These are phyloP conservation scores for Drosophila borborema DNA, from an alignment of 2,888 invertebrate species.

Conservation along the genomic window DNA sequence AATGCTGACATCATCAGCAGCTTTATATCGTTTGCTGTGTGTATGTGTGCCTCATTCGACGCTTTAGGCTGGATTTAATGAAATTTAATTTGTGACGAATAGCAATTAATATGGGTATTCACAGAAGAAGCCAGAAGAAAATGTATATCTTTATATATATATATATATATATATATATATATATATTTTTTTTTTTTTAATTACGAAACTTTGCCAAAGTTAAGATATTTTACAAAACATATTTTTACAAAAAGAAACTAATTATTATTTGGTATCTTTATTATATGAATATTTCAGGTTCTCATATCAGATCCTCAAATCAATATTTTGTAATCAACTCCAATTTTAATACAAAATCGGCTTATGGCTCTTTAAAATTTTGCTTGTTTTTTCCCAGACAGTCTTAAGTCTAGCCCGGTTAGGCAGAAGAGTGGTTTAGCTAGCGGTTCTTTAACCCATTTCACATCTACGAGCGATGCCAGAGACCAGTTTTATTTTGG, in stretches of 20 bases:
- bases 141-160: too few species aligned
- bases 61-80: conserved; percentile 19
- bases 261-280: background rate
- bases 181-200: background rate
- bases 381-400: conserved; percentile 8
- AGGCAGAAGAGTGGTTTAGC: conserved; percentile 17
- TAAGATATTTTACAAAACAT: background rate
- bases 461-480: conserved; percentile 13
- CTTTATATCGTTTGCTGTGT: background rate
- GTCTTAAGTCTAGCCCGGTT: background rate
- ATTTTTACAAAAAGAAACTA: background rate
- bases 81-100: conserved; percentile 27
- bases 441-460: conserved; percentile 53
- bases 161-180: background rate
- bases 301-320: background rate
- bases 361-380: conserved; percentile 7
- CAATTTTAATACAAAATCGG: background rate
- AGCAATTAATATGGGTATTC: conserved; percentile 6
- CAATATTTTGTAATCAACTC: background rate
- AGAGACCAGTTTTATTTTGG: conserved; percentile 44
- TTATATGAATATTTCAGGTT: background rate
- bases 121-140: background rate
- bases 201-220: background rate
- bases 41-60: conserved; percentile 4
- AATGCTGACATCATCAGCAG: conserved; percentile 47